Conservation (phyloP, 2,888 invertebrate species). For the Timandra comae region DNA sequence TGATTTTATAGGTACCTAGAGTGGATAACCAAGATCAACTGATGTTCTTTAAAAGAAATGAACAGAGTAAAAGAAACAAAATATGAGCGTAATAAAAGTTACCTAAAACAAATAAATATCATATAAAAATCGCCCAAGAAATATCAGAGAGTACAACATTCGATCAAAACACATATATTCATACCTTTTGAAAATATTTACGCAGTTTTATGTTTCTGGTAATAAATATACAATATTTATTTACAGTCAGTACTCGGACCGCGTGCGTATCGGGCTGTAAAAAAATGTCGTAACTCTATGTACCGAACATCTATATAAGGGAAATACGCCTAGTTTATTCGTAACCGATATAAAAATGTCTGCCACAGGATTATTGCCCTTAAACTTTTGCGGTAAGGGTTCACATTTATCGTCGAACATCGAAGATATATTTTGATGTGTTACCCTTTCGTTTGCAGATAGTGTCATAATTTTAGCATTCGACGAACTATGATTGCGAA, state of each 20-base stretch:
- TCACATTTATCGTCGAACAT: constrained; percentile 13
- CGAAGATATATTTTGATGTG: constrained; percentile 9
- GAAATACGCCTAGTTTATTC: constrained; percentile 17
- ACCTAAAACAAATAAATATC: no score
- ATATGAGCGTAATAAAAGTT: no score
- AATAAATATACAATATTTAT: constrained; percentile 20
- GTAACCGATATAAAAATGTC: constrained; percentile 16
- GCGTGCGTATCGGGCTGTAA: constrained; percentile 18
- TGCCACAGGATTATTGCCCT: constrained; percentile 19
- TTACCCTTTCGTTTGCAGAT: constrained; percentile 32
- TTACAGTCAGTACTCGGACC: constrained; percentile 15
- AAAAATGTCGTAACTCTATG: constrained; percentile 19
- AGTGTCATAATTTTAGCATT: constrained; percentile 43
- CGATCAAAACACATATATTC: neutral
- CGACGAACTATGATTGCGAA: constrained; percentile 52
- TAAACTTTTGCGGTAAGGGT: constrained; percentile 14
- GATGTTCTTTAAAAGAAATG: no score
- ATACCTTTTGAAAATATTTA: constrained; percentile 9
- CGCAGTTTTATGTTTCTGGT: constrained; percentile 11
- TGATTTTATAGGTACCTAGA: no score
- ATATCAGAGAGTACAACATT: neutral
- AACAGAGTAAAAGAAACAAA: no score
- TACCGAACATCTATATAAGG: constrained; percentile 11
- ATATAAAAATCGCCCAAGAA: no score
- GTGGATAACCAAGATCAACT: no score